Evolutionary conservation across 2,797 vertebrate species (phyloP).

Genomic region (Pteronotus mesoamericanus): DNA sequence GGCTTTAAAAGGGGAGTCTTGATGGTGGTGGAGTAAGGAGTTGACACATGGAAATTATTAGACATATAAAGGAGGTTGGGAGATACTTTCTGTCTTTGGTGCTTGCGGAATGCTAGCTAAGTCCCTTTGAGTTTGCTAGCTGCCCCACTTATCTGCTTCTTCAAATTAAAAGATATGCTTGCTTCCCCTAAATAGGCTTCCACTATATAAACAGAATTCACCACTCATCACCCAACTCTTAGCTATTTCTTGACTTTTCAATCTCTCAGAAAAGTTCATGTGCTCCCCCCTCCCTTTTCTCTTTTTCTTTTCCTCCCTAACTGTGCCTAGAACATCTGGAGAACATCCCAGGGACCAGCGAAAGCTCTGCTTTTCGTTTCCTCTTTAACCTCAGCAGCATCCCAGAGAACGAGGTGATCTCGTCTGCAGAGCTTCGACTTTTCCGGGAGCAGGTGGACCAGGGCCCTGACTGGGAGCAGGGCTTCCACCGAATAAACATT

Average conservation of each 20-base stretch:
- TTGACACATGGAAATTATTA: slow-evolving; percentile 75
- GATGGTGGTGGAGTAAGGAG: slow-evolving; percentile 47
- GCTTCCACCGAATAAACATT: slow-evolving; percentile 96
- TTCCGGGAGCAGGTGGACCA: slow-evolving; percentile 91
- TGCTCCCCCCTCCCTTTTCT: neutral
- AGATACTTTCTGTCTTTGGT: slow-evolving; percentile 66
- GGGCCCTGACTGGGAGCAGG: slow-evolving; percentile 81
- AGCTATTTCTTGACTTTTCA: neutral
- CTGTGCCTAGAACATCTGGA: slow-evolving; percentile 90
- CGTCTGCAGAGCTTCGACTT: slow-evolving; percentile 94
- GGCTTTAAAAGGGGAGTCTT: slow-evolving; percentile 46
- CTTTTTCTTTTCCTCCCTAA: slow-evolving; percentile 3
- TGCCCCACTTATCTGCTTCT: neutral
- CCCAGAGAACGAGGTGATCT: slow-evolving; percentile 95
- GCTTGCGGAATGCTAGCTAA: slow-evolving; percentile 10
- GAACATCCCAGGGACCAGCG: slow-evolving; percentile 77
- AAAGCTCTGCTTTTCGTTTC: slow-evolving; percentile 87
- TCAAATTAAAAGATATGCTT: neutral
- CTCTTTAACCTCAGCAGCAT: slow-evolving; percentile 99
- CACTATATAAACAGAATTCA: neutral
- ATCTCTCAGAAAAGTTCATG: slow-evolving; percentile 43
- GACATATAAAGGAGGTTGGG: slow-evolving; percentile 50
- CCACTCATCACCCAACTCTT: neutral
- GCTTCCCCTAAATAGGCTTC: neutral
- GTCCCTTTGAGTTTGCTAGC: neutral